Evolutionary conservation across 2,113 vertebrate species (phyloP).

Genomic region (Fukomys damarensis): DNA sequence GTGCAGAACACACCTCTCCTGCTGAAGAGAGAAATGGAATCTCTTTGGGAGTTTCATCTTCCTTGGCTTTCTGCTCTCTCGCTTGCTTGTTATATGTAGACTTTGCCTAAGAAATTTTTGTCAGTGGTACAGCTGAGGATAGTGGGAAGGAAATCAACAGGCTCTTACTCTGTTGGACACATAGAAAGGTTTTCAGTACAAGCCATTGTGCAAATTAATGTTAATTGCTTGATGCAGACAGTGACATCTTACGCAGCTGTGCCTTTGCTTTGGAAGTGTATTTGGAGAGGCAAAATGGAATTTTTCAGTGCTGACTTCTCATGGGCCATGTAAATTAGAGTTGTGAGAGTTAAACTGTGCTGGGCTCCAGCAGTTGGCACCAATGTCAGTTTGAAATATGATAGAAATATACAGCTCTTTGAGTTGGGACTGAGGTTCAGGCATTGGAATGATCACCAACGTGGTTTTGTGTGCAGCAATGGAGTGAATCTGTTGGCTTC

Average conservation of each 20-base stretch:
- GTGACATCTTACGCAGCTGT: not conserved
- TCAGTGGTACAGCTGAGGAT: slow-evolving; percentile 1
- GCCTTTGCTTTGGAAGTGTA: slow-evolving; percentile 46
- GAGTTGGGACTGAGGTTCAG: not conserved
- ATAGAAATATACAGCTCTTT: not conserved
- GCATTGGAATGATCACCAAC: not conserved
- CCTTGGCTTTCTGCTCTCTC: not conserved
- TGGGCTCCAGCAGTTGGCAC: not conserved
- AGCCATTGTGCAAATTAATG: slow-evolving; percentile 47
- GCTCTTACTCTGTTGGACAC: slow-evolving; percentile 60
- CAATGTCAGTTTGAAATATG: slow-evolving; percentile 10
- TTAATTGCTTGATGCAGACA: slow-evolving; percentile 34
- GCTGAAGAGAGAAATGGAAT: not conserved
- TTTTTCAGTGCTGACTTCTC: not conserved
- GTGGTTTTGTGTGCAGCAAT: not conserved
- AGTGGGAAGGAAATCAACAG: slow-evolving; percentile 65
- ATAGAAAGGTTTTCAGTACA: slow-evolving; percentile 42
- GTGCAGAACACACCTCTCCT: not conserved
- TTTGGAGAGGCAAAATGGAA: not conserved
- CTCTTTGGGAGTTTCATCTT: not conserved
- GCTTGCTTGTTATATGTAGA: not conserved
- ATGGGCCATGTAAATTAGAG: not conserved
- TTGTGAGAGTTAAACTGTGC: not conserved
- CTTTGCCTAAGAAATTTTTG: slow-evolving; percentile 22
- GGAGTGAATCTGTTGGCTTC: not conserved